Base-by-base conservation (phyloP, 2,113 vertebrate genomes). In the Cyprinodon brontotheroides region DNA sequence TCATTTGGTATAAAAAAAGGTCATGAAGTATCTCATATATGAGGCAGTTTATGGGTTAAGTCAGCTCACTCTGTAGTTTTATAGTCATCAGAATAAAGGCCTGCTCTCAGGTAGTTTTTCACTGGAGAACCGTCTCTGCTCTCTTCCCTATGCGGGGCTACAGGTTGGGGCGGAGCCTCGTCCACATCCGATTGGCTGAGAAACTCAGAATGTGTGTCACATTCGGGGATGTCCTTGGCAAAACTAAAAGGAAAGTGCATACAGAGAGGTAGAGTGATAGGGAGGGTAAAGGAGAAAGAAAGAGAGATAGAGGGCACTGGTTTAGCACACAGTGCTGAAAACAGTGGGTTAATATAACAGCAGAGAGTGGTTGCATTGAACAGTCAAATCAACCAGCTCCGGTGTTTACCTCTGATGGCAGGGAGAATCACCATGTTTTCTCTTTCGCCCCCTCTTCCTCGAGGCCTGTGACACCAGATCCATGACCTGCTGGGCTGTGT, bases 11-110 rank as follows among this genome's bases (percentile, higher is more conserved):
- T 29, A 12, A 61, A 61, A 59, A 13, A 61, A 60, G 48, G 37
- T 22, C 14, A 37, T 37, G 3, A 69, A 40, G 48, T 13, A 0
- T 2, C 7, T 60, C 61, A 37, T 9, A 64, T 7, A 45, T 40
- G 37, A 57, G 50, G 50, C 63, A 65, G 38, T 70, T 72, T 67
- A 59, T 45, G 61, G 12, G 60, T 64, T 75, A 13, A 4, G 20
- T 48, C n/a, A 84, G 96, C 98, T 96, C 89, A 99, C 97, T 98
- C 96, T 80, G 94, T 92, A 29, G 94, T 98, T 95, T 99, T 99
- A 93, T 97, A 98, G 84, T 97, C 96, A 14, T 99, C 97, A 11
- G 98, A 99, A 93, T 98, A 99, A 78, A 99, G 96, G 72, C 98
- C 98, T 22, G 98, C 97, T 87, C 95, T 97, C 93, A 98, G 95